Percentiles rank a stretch among this genome's conserved stretches.
phyloP scores from a whole-genome alignment of 2,113 vertebrate genomes.

The Lathamus discolor region DNA sequence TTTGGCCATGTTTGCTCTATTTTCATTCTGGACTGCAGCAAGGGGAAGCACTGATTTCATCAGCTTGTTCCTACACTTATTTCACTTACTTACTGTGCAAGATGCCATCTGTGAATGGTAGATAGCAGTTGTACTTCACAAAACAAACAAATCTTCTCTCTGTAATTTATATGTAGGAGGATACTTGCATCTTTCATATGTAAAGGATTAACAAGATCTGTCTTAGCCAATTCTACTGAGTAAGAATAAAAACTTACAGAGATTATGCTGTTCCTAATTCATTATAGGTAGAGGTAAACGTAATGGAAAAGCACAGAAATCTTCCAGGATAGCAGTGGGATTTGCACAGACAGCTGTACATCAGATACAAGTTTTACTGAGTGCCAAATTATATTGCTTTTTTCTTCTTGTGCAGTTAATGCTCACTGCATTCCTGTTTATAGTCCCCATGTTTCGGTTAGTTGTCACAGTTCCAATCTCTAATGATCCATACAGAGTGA shows the following conservation, averaged over 20 bases:
- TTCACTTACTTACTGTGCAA: not conserved
- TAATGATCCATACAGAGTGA: not conserved
- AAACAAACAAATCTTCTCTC: constrained; percentile 27
- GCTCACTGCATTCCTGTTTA: constrained; percentile 41
- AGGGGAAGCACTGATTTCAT: not conserved
- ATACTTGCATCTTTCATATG: not conserved
- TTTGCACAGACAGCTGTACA: not conserved
- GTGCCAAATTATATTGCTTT: not conserved
- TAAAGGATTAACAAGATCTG: not conserved
- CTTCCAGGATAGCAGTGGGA: not conserved
- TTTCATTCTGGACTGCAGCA: not conserved
- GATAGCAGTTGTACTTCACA: not conserved
- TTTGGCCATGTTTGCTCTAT: rapidly evolving
- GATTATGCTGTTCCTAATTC: not conserved
- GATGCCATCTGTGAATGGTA: not conserved
- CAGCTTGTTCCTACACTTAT: not conserved
- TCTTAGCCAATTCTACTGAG: not conserved
- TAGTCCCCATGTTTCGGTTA: not conserved
- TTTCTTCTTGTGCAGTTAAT: not conserved
- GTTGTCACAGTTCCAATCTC: constrained; percentile 41
- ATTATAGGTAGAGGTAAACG: constrained; percentile 8
- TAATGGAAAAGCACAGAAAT: constrained; percentile 38
- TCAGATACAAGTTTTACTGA: not conserved
- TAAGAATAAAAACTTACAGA: not conserved
- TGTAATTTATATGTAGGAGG: constrained; percentile 9